Evolutionary conservation across 2,113 vertebrate species (phyloP).

Genomic region (Ahaetulla prasina): DNA sequence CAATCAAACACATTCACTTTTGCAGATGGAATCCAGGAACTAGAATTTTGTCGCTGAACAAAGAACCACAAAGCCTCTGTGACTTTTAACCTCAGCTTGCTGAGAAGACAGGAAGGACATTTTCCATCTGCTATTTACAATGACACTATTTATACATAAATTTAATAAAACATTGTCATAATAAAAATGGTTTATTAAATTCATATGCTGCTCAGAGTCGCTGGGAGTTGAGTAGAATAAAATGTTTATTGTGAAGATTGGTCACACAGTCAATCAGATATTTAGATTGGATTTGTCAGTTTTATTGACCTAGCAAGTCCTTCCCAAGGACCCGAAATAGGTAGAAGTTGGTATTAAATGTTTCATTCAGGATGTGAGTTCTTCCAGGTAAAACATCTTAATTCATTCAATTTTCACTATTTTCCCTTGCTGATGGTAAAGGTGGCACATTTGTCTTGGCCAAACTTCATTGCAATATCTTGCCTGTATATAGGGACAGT

Average conservation of each 20-base stretch:
- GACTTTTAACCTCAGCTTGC: slow-evolving; percentile 1
- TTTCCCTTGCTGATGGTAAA: not conserved
- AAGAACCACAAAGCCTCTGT: not conserved
- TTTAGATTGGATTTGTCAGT: not conserved
- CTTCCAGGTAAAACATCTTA: not conserved
- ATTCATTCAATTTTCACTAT: not conserved
- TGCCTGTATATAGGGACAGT: not conserved
- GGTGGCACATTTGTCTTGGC: not conserved
- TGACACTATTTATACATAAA: not conserved
- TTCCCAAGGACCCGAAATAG: not conserved
- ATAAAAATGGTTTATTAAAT: not conserved
- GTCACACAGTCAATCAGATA: not conserved
- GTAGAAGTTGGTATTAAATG: not conserved
- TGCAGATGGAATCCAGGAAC: not conserved
- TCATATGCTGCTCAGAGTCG: not conserved
- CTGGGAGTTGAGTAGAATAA: not conserved
- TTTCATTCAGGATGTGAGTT: not conserved
- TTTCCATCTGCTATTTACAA: not conserved
- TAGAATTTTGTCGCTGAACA: slow-evolving; percentile 1
- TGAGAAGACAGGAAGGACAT: not conserved
- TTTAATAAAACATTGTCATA: not conserved
- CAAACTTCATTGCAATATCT: not conserved
- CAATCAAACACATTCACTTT: slow-evolving; percentile 19
- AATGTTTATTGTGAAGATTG: not conserved
- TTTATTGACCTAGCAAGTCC: not conserved